Evolutionary conservation across 2,113 vertebrate genomes (phyloP).

Genomic region (Hirundichthys speculiger): DNA sequence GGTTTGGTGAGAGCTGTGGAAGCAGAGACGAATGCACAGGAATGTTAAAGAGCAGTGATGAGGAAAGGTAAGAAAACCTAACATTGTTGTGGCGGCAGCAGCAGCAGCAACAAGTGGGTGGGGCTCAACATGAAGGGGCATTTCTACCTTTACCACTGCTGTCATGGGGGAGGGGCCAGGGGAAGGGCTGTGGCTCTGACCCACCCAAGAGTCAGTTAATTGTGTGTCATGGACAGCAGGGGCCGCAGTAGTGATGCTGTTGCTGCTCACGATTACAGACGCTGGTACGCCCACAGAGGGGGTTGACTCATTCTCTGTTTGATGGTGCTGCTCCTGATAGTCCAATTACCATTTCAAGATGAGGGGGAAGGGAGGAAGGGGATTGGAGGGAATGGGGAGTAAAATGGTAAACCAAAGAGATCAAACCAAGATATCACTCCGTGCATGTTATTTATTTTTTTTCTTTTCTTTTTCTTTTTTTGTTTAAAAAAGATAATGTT

Average conservation of each 20-base stretch:
- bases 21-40: constrained; percentile 41
- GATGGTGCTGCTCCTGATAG: constrained; percentile 85
- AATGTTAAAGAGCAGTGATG: constrained; percentile 42
- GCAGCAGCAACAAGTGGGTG: constrained; percentile 78
- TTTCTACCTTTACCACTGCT: constrained; percentile 87
- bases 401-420: constrained; percentile 77
- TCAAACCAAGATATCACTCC: constrained; percentile 70
- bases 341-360: constrained; percentile 76
- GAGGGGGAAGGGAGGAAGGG: constrained; percentile 56
- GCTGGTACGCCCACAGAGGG: constrained; percentile 86
- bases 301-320: constrained; percentile 81
- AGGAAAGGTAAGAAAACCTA: constrained; percentile 64
- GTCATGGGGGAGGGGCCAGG: constrained; percentile 82
- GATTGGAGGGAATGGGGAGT: constrained; percentile 60
- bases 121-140: constrained; percentile 75
- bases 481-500: constrained; percentile 52
- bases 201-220: constrained; percentile 76
- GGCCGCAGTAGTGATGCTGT: constrained; percentile 76
- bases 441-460: constrained; percentile 64
- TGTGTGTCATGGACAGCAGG: constrained; percentile 79
- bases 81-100: constrained; percentile 64
- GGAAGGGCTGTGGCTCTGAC: constrained; percentile 78
- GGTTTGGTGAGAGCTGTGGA: constrained; percentile 27
- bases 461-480: no score
- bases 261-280: constrained; percentile 93